These are phyloP conservation scores for Burhinus oedicnemus DNA, from an alignment of 2,113 vertebrate species.

Conservation along the genomic window DNA sequence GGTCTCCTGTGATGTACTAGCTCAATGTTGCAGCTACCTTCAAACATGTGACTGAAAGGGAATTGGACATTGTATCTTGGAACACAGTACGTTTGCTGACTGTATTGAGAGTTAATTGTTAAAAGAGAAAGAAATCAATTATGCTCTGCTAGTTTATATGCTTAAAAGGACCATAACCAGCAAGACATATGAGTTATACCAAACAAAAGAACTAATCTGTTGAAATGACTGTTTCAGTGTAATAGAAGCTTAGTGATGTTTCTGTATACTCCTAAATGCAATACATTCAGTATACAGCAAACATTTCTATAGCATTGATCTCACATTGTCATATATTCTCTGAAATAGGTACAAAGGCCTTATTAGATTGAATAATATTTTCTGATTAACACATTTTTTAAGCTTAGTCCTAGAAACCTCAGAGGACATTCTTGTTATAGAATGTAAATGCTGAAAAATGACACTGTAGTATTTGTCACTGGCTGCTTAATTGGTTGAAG, in stretches of 20 bases:
- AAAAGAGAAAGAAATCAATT: not conserved
- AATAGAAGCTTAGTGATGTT: not conserved
- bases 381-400: not conserved
- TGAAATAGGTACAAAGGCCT: not conserved
- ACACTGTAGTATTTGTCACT: not conserved
- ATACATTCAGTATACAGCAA: not conserved
- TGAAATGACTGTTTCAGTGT: not conserved
- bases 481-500: not conserved
- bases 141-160: not conserved
- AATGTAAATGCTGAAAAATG: not conserved
- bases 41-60: not conserved
- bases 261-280: not conserved
- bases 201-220: not conserved
- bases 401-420: not conserved
- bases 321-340: not conserved
- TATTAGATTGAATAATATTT: not conserved
- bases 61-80: not conserved
- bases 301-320: not conserved
- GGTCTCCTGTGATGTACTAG: not conserved
- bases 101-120: not conserved
- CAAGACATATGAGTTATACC: not conserved
- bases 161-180: not conserved
- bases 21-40: not conserved
- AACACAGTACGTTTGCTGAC: not conserved
- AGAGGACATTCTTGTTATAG: not conserved